A percentile compares a stretch with the other conserved stretches of the same genome.
phyloP scores from a whole-genome alignment of 2,797 vertebrate species.

The Ctenochaetus hawaiiensis region DNA sequence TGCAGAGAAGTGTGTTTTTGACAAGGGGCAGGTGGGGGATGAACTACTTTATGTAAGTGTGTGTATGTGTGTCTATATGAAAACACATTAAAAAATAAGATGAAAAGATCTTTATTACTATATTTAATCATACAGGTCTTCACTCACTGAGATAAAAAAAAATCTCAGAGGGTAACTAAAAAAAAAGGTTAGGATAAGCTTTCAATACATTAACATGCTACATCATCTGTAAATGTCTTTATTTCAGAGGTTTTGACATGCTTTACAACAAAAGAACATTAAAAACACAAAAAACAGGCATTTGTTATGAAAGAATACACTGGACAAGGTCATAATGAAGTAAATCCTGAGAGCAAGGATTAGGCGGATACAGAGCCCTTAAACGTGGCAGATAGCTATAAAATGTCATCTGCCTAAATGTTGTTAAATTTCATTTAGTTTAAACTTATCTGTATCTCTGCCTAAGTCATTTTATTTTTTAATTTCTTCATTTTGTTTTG shows the following conservation, averaged over 20 bases:
- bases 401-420: background rate
- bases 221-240: background rate
- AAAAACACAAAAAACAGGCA: background rate
- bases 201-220: background rate
- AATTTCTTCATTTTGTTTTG: no score
- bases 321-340: no score
- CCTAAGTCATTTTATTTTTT: no score
- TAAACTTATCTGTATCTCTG: background rate
- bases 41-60: constrained; percentile 24
- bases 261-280: constrained; percentile 1
- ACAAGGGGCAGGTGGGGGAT: constrained; percentile 10
- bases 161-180: background rate
- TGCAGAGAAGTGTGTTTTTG: constrained; percentile 27
- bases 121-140: constrained; percentile 44
- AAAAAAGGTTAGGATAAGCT: background rate
- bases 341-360: background rate
- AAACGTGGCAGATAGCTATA: background rate
- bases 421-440: background rate
- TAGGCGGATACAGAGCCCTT: background rate
- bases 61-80: constrained; percentile 23
- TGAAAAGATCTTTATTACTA: constrained; percentile 56
- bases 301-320: background rate
- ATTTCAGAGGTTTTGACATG: background rate
- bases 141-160: background rate
- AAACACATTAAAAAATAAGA: constrained; percentile 39